These are phyloP conservation scores for Antedon mediterranea DNA, from an alignment of 53 echinoderm and acorn worm genomes.

Conservation along the genomic window DNA sequence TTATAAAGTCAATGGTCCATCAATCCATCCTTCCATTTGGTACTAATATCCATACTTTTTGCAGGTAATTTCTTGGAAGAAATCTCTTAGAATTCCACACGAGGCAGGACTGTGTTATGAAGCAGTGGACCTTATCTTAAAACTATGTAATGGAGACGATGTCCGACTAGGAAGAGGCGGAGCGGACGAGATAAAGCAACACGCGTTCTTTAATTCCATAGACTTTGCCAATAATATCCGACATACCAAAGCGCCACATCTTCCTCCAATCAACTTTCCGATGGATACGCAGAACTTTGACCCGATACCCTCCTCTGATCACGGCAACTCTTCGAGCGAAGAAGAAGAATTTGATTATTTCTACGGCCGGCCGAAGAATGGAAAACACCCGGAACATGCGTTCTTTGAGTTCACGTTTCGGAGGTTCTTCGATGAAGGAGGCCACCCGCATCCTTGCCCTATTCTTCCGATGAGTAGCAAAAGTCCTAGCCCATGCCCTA, in stretches of 20 bases:
- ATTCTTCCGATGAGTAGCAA: slow-evolving; percentile 3
- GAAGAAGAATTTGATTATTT: slow-evolving; percentile 22
- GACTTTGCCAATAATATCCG: slow-evolving; percentile 71
- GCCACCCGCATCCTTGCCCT: slow-evolving; percentile 57
- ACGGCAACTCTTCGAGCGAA: slow-evolving; percentile 63
- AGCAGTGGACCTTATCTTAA: slow-evolving; percentile 70
- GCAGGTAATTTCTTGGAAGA: slow-evolving; percentile 81
- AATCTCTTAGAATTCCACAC: slow-evolving; percentile 60
- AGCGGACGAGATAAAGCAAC: slow-evolving; percentile 68
- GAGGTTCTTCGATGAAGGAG: slow-evolving; percentile 87
- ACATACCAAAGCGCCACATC: slow-evolving; percentile 57
- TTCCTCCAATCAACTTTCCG: slow-evolving; percentile 60
- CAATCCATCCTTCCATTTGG: too few relatives aligned
- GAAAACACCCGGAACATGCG: slow-evolving; percentile 82
- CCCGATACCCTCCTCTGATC: slow-evolving; percentile 58
- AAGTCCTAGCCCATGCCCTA: neutral
- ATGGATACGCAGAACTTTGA: slow-evolving; percentile 97
- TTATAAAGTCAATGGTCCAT: too few relatives aligned
- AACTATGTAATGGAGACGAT: slow-evolving; percentile 63
- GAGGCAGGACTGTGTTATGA: slow-evolving; percentile 60
- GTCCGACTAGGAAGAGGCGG: slow-evolving; percentile 44
- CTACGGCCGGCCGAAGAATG: slow-evolving; percentile 36
- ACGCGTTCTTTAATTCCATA: slow-evolving; percentile 57
- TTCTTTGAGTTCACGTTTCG: slow-evolving; percentile 99
- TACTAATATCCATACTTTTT: neutral